A percentile compares a stretch with the other conserved stretches of the same genome.
These are phyloP conservation scores for Atrina japonica DNA, from an alignment of 2,888 invertebrate genomes.

Conservation along the genomic window DNA sequence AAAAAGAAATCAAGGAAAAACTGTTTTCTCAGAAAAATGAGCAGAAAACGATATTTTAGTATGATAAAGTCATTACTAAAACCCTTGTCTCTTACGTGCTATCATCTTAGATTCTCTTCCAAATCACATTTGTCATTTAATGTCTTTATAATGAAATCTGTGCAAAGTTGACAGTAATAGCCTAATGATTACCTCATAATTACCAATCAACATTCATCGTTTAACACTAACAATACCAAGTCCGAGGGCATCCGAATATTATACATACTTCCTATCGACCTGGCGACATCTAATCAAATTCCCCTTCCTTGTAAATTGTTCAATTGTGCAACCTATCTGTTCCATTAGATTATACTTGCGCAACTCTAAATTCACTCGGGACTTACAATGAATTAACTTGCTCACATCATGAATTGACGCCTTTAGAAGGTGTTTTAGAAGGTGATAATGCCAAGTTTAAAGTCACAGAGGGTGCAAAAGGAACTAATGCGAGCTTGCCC, in stretches of 20 bases:
- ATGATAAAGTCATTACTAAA: too few species aligned
- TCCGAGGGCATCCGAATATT: constrained; percentile 11
- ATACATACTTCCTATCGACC: constrained; percentile 17
- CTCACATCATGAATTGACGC: constrained; percentile 4
- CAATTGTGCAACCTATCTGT: constrained; percentile 17
- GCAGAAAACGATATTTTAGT: too few species aligned
- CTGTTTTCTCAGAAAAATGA: too few species aligned
- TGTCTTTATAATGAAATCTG: too few species aligned
- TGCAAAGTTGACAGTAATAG: constrained; percentile 3
- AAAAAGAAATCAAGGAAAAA: too few species aligned
- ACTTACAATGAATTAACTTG: constrained; percentile 18
- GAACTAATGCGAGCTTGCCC: constrained; percentile 8
- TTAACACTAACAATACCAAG: constrained; percentile 10
- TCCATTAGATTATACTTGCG: constrained; percentile 37
- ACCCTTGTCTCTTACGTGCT: too few species aligned
- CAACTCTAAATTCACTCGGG: constrained; percentile 23
- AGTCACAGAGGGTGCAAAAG: constrained; percentile 30
- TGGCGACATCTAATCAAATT: constrained; percentile 29
- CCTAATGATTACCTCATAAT: constrained; percentile 9
- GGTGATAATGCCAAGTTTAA: constrained; percentile 37
- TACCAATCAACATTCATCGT: constrained; percentile 17
- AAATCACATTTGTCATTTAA: too few species aligned
- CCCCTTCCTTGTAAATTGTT: constrained; percentile 17
- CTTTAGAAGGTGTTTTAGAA: constrained; percentile 16
- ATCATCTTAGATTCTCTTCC: too few species aligned